Evolutionary conservation across 2,113 vertebrate species (phyloP).

Genomic region (zebrafish (Danio rerio)): GRCz12tu NC_133192.1:18460501-18461000

Average conservation of each 20-base stretch:
- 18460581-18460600: neutral
- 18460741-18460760: conserved; percentile 48
- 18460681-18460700: conserved; percentile 1
- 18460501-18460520: too few species aligned
- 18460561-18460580: neutral
- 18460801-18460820: conserved; percentile 42
- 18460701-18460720: conserved; percentile 13
- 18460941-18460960: conserved; percentile 63
- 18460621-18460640: neutral
- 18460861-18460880: conserved; percentile 39
- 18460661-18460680: conserved; percentile 28
- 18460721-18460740: conserved; percentile 12
- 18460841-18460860: conserved; percentile 53
- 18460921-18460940: conserved; percentile 60
- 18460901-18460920: conserved; percentile 52
- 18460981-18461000: conserved; percentile 56
- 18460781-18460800: conserved; percentile 19
- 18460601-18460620: neutral
- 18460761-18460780: conserved; percentile 43
- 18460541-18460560: neutral
- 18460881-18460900: conserved; percentile 35
- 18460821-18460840: conserved; percentile 41
- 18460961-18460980: conserved; percentile 51
- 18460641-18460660: neutral
- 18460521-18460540: too few species aligned